These are phyloP conservation scores for Drosophila affinis DNA, from an alignment of 2,888 invertebrate species.

Conservation along the genomic window DNA sequence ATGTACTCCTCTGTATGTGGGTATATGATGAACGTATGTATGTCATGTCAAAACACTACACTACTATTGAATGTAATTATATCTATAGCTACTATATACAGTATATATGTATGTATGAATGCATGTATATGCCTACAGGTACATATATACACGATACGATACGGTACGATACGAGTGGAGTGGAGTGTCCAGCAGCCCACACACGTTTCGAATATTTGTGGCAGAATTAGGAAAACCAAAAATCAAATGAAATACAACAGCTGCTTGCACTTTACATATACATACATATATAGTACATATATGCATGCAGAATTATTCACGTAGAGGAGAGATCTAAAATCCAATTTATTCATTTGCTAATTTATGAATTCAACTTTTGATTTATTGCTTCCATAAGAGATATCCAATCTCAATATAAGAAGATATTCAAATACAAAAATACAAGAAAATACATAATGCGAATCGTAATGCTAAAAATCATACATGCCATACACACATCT, in stretches of 20 bases:
- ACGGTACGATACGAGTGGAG: not conserved
- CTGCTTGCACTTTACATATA: slow-evolving; percentile 50
- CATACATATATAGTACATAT: slow-evolving; percentile 11
- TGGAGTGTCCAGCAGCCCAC: slow-evolving; percentile 1
- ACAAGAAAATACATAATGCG: not conserved
- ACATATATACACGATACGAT: slow-evolving; percentile 1
- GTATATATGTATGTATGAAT: slow-evolving; percentile 44
- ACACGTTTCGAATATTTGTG: slow-evolving; percentile 7
- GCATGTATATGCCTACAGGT: slow-evolving; percentile 22
- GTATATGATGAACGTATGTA: slow-evolving; percentile 43
- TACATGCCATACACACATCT: slow-evolving; percentile 12
- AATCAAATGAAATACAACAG: slow-evolving; percentile 32
- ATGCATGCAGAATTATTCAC: slow-evolving; percentile 19
- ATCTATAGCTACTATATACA: slow-evolving; percentile 56
- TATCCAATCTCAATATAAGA: not conserved
- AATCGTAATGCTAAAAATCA: not conserved
- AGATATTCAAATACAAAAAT: not conserved
- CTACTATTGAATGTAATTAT: slow-evolving; percentile 52
- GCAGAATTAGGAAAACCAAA: slow-evolving; percentile 41
- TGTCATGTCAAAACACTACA: slow-evolving; percentile 58
- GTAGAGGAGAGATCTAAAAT: slow-evolving; percentile 5
- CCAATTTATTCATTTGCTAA: slow-evolving; percentile 12
- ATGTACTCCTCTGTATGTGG: slow-evolving; percentile 26
- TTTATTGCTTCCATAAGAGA: slow-evolving; percentile 22
- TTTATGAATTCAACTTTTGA: slow-evolving; percentile 13